phyloP scores from a whole-genome alignment of 2,888 invertebrate species.

The Tigriopus californicus region DNA sequence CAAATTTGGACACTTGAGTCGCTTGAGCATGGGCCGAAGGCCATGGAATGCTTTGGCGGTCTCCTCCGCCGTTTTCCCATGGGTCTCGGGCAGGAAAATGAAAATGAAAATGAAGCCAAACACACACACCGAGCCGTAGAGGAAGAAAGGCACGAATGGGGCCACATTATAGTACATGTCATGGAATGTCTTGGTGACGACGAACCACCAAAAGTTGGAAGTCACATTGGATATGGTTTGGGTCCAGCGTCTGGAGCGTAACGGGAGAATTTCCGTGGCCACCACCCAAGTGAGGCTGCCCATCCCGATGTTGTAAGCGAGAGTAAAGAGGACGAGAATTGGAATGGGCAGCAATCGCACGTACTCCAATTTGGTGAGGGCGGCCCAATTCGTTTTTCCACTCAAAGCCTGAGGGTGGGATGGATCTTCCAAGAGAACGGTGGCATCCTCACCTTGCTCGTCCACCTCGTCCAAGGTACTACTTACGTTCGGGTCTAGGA shows the following conservation, averaged over 20 bases:
- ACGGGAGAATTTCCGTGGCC: constrained; percentile 11
- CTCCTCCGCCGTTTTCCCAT: constrained; percentile 12
- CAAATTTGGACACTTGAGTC: no score
- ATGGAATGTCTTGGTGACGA: constrained; percentile 12
- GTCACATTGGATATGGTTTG: constrained; percentile 11
- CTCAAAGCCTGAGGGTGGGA: no score
- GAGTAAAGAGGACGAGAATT: constrained; percentile 8
- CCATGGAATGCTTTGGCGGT: constrained; percentile 4
- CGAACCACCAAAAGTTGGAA: constrained; percentile 12
- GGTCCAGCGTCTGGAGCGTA: neutral
- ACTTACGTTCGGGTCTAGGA: neutral
- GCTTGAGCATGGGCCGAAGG: no score
- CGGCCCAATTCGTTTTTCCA: no score
- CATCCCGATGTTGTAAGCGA: constrained; percentile 13
- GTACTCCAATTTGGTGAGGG: no score
- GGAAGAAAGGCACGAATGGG: constrained; percentile 8
- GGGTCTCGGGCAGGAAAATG: constrained; percentile 13
- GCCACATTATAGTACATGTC: constrained; percentile 6
- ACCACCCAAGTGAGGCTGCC: constrained; percentile 11
- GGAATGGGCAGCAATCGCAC: constrained; percentile 8
- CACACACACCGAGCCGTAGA: constrained; percentile 9
- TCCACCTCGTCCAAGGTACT: no score
- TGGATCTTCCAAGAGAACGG: no score
- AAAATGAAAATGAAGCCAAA: constrained; percentile 13
- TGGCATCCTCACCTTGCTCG: no score